phyloP scores from a whole-genome alignment of 1,140 invertebrate species.

The Cecropterus lyciades region DNA sequence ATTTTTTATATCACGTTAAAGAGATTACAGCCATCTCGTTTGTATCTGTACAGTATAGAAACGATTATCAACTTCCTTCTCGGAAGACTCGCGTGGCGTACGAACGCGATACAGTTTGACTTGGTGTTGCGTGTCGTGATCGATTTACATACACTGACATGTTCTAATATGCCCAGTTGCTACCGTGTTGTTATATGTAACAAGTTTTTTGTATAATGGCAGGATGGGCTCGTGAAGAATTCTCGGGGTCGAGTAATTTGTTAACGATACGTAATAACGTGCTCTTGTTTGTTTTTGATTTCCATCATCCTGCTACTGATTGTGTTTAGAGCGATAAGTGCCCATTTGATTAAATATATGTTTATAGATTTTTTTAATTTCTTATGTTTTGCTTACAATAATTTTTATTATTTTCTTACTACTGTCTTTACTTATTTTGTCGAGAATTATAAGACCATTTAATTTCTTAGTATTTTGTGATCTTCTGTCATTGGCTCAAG shows the following conservation, averaged over 20 bases:
- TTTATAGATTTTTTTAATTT: not conserved
- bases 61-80: slow-evolving; percentile 37
- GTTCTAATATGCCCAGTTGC: slow-evolving; percentile 54
- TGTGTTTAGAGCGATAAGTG: slow-evolving; percentile 1
- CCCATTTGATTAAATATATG: not conserved
- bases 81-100: slow-evolving; percentile 31
- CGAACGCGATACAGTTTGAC: slow-evolving; percentile 37
- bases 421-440: too few species aligned
- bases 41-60: slow-evolving; percentile 18
- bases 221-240: slow-evolving; percentile 48
- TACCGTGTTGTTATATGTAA: slow-evolving; percentile 69
- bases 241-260: slow-evolving; percentile 42
- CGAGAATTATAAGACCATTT: too few species aligned
- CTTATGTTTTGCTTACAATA: too few species aligned
- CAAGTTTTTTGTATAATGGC: slow-evolving; percentile 56
- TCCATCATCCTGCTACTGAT: slow-evolving; percentile 17
- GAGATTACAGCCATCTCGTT: not conserved
- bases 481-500: too few species aligned
- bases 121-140: slow-evolving; percentile 63
- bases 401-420: too few species aligned
- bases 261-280: slow-evolving; percentile 43
- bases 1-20: not conserved
- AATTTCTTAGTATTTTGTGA: too few species aligned
- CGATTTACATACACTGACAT: slow-evolving; percentile 70
- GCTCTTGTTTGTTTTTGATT: slow-evolving; percentile 36